These are phyloP conservation scores for Plumapathes pennacea DNA, from an alignment of 92 coral and sea anemone species.

Conservation along the genomic window DNA sequence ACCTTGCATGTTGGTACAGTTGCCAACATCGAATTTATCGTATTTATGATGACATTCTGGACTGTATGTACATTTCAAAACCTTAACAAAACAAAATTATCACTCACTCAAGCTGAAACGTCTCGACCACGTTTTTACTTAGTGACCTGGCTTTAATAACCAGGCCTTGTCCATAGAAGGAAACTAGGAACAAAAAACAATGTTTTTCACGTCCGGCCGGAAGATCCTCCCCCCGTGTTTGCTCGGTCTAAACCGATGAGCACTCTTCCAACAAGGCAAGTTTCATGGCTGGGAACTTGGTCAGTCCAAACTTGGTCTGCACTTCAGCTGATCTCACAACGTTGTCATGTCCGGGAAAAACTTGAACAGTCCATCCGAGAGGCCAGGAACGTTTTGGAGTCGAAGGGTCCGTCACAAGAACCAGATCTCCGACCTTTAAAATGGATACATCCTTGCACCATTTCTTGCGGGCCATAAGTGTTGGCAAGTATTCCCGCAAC, in stretches of 20 bases:
- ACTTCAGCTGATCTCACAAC: slow-evolving; percentile 31
- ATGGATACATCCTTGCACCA: slow-evolving; percentile 17
- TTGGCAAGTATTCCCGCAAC: slow-evolving; percentile 39
- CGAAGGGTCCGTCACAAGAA: slow-evolving; percentile 18
- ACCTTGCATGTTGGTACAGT: no score
- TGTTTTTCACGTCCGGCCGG: slow-evolving; percentile 5
- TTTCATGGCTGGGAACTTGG: slow-evolving; percentile 11
- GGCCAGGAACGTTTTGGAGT: slow-evolving; percentile 36
- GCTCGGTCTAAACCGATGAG: neutral
- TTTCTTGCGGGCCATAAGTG: slow-evolving; percentile 42
- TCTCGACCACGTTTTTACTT: no score
- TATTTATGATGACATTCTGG: no score
- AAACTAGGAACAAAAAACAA: no score
- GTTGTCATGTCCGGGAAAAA: slow-evolving; percentile 34
- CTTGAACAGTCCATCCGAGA: slow-evolving; percentile 18
- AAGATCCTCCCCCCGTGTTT: slow-evolving; percentile 18
- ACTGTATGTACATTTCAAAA: no score
- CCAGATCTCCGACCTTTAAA: slow-evolving; percentile 37
- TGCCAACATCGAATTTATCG: no score
- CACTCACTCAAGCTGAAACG: no score
- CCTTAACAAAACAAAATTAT: no score
- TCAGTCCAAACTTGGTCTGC: slow-evolving; percentile 16
- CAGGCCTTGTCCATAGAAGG: no score
- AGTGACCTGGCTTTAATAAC: no score
- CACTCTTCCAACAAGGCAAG: slow-evolving; percentile 16